Evolutionary conservation across 2,113 vertebrate species (phyloP).

Genomic region (Dasypus novemcinctus): DNA sequence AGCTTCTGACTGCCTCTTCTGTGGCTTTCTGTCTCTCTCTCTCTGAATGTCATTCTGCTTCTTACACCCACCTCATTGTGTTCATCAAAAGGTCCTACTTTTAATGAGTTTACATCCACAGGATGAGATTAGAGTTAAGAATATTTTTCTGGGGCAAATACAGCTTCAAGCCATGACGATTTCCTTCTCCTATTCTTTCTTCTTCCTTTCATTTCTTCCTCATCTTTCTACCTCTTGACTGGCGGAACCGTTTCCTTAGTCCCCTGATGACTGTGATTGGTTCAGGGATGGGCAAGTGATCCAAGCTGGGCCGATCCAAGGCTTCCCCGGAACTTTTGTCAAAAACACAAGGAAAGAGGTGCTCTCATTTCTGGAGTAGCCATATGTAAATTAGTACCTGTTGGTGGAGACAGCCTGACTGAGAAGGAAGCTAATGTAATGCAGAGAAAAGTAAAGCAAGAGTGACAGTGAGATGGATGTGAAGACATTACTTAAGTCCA

Average conservation of each 20-base stretch:
- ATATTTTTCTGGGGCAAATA: no score
- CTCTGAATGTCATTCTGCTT: no score
- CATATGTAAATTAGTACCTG: background rate
- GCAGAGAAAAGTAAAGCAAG: background rate
- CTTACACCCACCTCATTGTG: no score
- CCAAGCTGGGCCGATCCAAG: background rate
- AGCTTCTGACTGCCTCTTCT: no score
- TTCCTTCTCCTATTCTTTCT: background rate
- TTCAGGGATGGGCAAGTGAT: background rate
- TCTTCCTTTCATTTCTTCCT: background rate
- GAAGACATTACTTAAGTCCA: rapidly evolving
- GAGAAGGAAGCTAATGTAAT: background rate
- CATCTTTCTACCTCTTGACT: background rate
- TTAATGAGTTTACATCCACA: no score
- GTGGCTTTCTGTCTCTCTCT: no score
- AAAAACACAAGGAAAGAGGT: background rate
- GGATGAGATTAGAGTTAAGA: no score
- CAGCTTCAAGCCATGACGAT: no score
- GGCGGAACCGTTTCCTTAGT: background rate
- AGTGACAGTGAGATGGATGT: rapidly evolving
- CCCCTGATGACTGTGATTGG: background rate
- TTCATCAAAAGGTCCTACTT: no score
- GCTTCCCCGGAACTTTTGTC: background rate
- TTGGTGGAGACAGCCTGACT: no score
- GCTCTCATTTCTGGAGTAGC: background rate